These are phyloP conservation scores for Crenichthys baileyi DNA, from an alignment of 2,797 vertebrate species.

Conservation along the genomic window DNA sequence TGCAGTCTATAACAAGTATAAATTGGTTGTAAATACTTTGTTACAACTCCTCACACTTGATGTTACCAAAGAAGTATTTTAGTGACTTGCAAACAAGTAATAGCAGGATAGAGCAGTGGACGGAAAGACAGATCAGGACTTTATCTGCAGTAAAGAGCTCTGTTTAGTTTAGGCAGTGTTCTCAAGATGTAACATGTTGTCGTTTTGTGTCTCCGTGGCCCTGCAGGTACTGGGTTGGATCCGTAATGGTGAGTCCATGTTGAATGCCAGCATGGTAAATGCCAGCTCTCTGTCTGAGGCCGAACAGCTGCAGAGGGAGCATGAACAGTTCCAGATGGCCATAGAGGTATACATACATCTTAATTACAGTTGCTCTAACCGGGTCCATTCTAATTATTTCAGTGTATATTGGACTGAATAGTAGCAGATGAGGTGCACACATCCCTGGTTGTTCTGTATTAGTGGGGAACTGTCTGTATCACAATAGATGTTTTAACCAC, in stretches of 20 bases:
- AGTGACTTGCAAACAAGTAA: neutral
- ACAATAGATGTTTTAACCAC: neutral
- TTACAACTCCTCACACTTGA: neutral
- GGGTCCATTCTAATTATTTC: slow-evolving; percentile 56
- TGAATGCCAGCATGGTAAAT: slow-evolving; percentile 96
- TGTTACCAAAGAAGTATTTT: neutral
- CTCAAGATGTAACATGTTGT: neutral
- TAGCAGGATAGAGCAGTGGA: neutral
- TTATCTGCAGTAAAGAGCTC: neutral
- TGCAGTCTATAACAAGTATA: neutral
- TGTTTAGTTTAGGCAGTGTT: neutral
- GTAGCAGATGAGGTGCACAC: slow-evolving; percentile 43
- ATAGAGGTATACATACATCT: slow-evolving; percentile 62
- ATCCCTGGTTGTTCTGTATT: neutral
- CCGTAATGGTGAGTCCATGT: slow-evolving; percentile 98
- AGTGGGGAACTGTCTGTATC: neutral
- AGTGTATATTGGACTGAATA: slow-evolving; percentile 48
- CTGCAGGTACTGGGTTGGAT: slow-evolving; percentile 92
- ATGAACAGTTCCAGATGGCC: slow-evolving; percentile 97
- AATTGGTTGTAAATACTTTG: neutral
- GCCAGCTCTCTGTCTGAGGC: slow-evolving; percentile 97
- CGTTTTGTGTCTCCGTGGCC: neutral
- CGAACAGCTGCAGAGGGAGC: slow-evolving; percentile 96
- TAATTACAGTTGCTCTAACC: slow-evolving; percentile 49
- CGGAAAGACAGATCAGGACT: neutral